phyloP scores from a whole-genome alignment of 2,888 invertebrate species.

The Adineta ricciae region DNA sequence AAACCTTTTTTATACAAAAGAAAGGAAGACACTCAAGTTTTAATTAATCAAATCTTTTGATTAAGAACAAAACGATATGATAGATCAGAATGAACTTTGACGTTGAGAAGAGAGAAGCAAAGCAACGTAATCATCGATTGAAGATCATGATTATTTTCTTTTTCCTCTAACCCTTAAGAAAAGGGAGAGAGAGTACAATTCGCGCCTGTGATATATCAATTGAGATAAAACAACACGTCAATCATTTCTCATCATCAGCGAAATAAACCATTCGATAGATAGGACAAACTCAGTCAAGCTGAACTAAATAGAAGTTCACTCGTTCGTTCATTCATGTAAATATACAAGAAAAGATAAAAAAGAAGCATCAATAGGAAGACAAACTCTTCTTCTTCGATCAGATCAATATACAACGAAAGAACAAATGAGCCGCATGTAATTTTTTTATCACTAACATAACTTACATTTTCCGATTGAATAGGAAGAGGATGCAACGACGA shows the following conservation, averaged over 20 bases:
- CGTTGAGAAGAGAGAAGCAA: too few relatives aligned
- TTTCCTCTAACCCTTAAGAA: background rate
- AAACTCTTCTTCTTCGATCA: background rate
- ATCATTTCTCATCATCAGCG: background rate
- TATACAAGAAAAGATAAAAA: background rate
- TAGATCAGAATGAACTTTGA: background rate
- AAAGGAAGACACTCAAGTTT: background rate
- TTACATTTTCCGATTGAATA: slow-evolving; percentile 5
- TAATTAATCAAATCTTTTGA: background rate
- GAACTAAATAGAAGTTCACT: background rate
- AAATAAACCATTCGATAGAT: background rate
- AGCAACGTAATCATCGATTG: background rate
- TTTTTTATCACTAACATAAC: background rate
- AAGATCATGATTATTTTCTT: background rate
- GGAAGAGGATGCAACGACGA: background rate
- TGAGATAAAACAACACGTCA: slow-evolving; percentile 7
- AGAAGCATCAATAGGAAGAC: background rate
- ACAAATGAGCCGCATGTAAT: background rate
- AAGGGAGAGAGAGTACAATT: background rate
- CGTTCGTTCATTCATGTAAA: background rate
- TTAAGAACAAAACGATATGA: background rate
- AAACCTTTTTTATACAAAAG: background rate
- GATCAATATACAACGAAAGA: background rate
- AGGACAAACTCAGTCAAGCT: background rate
- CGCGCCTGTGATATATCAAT: background rate